Evolutionary conservation across 2,888 invertebrate genomes (phyloP), one percentile per base, ranked within the genome.

Genomic region (Acholoe squamosa): DNA sequence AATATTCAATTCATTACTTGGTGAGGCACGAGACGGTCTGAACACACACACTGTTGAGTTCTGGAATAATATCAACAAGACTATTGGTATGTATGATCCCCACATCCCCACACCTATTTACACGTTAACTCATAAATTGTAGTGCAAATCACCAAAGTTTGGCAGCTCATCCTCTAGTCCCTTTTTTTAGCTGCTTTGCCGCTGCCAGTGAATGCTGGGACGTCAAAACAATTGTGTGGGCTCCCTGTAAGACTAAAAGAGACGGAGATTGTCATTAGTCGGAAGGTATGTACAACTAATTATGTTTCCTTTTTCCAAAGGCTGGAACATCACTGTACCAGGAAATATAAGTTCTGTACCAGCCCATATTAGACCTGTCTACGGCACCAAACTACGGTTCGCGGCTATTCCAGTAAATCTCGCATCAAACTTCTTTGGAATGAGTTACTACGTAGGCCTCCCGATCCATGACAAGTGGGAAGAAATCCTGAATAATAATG

Each of bases 401-500:
- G 92, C 91, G n/a, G 90, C 92, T 12, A 93, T 93, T 22, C 51
- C 89, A 0, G 91, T 93, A 16, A 93, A 93, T 67, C 91, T 92
- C 7, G 88, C 89, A 0, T 67, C 91, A 19, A n/a, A 56, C 16
- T 56, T 71, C 25, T 76, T 76, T 14, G 91, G 56, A 34, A 56
- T 93, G 71, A 88, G 89, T 28, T 93, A 93, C 84, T 19, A 16
- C 12, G 80, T 86, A 28, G 93, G 93, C 16, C 77, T 93, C 5
- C 91, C 92, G 0, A 54, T 93, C 33, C 86, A 89, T 84, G 89
- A 93, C 31, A 61, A 67, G 43, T 93, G 93, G 93, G 92, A 93
- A 43, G 84, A 91, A 0, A 92, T 91, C 54, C 25, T 93, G 0
- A 67, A 92, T 22, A 71, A 67, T 28, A 56, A 92, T 90, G 93